A percentile compares a stretch with the other conserved stretches of the same genome.
phyloP scores from a whole-genome alignment of 2,113 vertebrate species.

The Atherinomorus stipes region DNA sequence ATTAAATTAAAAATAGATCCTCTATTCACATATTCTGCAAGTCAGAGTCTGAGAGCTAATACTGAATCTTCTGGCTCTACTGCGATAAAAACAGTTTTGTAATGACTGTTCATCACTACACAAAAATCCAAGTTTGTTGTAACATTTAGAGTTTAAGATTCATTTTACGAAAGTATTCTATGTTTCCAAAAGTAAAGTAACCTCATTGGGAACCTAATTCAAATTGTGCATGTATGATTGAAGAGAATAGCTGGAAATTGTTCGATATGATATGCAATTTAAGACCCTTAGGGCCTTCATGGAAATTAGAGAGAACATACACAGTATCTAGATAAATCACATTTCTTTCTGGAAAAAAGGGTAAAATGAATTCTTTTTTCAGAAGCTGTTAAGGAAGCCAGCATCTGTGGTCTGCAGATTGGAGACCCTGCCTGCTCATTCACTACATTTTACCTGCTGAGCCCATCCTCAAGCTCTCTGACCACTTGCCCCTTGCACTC shows the following conservation, averaged over 20 bases:
- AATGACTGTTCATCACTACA: background rate
- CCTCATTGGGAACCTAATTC: background rate
- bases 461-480: constrained; percentile 41
- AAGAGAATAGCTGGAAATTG: background rate
- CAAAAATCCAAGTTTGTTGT: background rate
- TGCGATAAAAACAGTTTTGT: no score
- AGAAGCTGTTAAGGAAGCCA: constrained; percentile 7
- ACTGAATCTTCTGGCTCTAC: no score
- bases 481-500: constrained; percentile 9
- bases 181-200: background rate
- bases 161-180: background rate
- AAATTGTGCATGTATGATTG: background rate
- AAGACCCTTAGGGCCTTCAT: background rate
- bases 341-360: background rate
- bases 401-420: constrained; percentile 37
- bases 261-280: constrained; percentile 8
- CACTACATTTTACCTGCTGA: constrained; percentile 51
- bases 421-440: constrained; percentile 34
- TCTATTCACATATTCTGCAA: no score
- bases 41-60: no score
- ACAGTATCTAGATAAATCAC: background rate
- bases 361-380: constrained; percentile 3
- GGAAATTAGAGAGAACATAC: background rate
- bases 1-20: no score
- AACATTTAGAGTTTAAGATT: background rate